Percentiles rank a stretch among this genome's conserved stretches.
Conservation (phyloP, 2,888 invertebrate species). For the Melitaea athalia region DNA sequence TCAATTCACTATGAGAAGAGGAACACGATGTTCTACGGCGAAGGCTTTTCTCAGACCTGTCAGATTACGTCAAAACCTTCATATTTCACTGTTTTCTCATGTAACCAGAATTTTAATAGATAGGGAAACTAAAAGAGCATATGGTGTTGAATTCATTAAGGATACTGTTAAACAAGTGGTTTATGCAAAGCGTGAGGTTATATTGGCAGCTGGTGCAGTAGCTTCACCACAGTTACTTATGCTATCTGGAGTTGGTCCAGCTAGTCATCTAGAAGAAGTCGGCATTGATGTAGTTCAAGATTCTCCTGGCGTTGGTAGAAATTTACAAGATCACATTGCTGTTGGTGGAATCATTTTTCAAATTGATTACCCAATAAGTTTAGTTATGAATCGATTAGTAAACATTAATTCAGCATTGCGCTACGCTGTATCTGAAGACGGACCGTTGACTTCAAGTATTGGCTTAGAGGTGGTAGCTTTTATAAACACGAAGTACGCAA, state of each 20-base stretch:
- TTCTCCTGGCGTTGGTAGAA: slow-evolving; percentile 92
- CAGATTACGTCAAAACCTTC: slow-evolving; percentile 89
- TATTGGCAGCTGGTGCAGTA: slow-evolving; percentile 94
- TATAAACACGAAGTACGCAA: slow-evolving; percentile 93
- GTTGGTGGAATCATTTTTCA: slow-evolving; percentile 91
- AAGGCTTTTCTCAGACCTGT: slow-evolving; percentile 93
- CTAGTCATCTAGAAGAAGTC: slow-evolving; percentile 86
- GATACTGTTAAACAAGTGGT: slow-evolving; percentile 84
- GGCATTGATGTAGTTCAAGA: slow-evolving; percentile 88
- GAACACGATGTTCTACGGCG: slow-evolving; percentile 90
- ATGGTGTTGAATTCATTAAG: slow-evolving; percentile 90
- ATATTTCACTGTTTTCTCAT: slow-evolving; percentile 90
- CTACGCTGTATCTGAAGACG: slow-evolving; percentile 93
- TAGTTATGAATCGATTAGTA: slow-evolving; percentile 90
- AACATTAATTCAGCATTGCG: slow-evolving; percentile 91
- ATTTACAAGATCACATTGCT: slow-evolving; percentile 95
- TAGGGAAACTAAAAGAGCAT: slow-evolving; percentile 86
- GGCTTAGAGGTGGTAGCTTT: slow-evolving; percentile 95
- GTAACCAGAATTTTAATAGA: slow-evolving; percentile 90
- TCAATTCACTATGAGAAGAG: slow-evolving; percentile 94
- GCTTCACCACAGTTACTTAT: slow-evolving; percentile 95
- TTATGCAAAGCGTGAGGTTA: slow-evolving; percentile 89
- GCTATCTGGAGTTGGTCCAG: slow-evolving; percentile 93
- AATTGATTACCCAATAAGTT: slow-evolving; percentile 90
- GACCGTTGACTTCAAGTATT: slow-evolving; percentile 92